phyloP scores from a whole-genome alignment of 1,140 invertebrate genomes.

The Whitmania pigra region DNA sequence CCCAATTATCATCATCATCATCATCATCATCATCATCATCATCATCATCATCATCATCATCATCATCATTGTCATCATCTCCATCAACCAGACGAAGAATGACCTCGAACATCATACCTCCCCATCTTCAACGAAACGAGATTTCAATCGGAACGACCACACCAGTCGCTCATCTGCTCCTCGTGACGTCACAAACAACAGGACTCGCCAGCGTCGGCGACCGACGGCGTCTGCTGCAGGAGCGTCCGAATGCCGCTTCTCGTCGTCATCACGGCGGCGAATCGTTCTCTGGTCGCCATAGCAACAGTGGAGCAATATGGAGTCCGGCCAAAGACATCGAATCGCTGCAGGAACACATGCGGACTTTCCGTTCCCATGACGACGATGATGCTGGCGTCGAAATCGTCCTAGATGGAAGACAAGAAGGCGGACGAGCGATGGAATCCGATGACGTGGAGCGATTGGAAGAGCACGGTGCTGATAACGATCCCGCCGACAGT shows the following conservation, averaged over 20 bases:
- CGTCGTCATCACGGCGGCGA: neutral
- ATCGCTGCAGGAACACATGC: neutral
- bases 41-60: no score
- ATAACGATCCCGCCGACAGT: neutral
- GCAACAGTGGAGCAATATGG: neutral
- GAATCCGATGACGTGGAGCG: neutral
- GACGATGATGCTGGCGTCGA: no score
- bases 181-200: neutral
- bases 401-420: neutral
- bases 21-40: no score
- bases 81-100: no score
- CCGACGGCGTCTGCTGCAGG: neutral
- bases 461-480: neutral
- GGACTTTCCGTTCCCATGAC: no score
- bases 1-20: no score
- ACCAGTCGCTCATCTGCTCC: neutral
- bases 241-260: neutral
- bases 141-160: no score
- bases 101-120: no score
- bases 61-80: no score
- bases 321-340: slow-evolving; percentile 10
- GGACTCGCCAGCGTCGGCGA: neutral
- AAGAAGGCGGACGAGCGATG: neutral
- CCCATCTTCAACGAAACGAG: no score
- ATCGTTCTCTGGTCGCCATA: neutral